Evolutionary conservation across 2,888 invertebrate genomes (phyloP).

Genomic region (Epistrophe grossulariae): DNA sequence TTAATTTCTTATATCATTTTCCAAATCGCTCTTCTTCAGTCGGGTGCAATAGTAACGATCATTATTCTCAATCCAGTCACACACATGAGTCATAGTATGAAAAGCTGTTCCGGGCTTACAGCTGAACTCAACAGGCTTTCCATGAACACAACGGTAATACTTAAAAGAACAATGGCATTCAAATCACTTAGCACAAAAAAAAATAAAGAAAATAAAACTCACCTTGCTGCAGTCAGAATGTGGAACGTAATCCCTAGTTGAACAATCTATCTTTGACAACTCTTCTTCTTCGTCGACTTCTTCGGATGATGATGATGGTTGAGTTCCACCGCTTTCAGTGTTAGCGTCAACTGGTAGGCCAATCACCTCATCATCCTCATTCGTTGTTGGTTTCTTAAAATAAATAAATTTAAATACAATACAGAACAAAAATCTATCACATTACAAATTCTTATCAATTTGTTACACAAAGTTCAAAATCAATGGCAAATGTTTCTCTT

Average conservation of each 20-base stretch:
- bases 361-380: conserved; percentile 75
- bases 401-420: conserved; percentile 14
- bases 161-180: conserved; percentile 81
- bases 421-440: background rate
- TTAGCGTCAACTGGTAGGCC: conserved; percentile 83
- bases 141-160: conserved; percentile 95
- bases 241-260: conserved; percentile 85
- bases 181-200: background rate
- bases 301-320: conserved; percentile 78
- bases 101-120: conserved; percentile 91
- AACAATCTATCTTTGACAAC: conserved; percentile 84
- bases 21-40: conserved; percentile 76
- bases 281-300: conserved; percentile 23
- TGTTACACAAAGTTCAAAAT: conserved; percentile 43
- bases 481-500: conserved; percentile 53
- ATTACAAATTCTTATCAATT: background rate
- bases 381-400: conserved; percentile 78
- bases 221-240: conserved; percentile 86
- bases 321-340: conserved; percentile 44
- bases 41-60: conserved; percentile 85
- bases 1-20: conserved; percentile 76
- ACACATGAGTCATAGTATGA: conserved; percentile 88
- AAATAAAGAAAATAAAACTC: conserved; percentile 46
- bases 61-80: conserved; percentile 92
- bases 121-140: conserved; percentile 88